Evolutionary conservation across 2,888 invertebrate species (phyloP).

Genomic region (Cephus pygmeus): DNA sequence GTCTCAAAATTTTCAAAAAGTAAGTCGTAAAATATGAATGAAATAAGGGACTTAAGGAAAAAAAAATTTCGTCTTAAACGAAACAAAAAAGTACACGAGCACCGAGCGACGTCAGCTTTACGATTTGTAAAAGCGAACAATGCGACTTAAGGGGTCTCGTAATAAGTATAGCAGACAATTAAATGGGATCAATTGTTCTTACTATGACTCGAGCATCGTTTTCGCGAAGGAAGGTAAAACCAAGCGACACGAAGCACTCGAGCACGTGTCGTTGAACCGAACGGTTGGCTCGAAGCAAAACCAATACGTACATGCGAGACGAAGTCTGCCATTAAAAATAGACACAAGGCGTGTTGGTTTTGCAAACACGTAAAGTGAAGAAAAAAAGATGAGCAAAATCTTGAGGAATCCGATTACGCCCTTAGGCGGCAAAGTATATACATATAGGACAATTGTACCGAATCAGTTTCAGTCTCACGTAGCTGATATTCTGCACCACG

Average conservation of each 20-base stretch:
- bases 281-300: background rate
- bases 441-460: slow-evolving; percentile 30
- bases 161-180: background rate
- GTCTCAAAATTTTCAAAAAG: background rate
- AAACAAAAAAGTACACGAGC: background rate
- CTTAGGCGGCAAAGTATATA: slow-evolving; percentile 19
- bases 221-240: background rate
- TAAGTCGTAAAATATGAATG: background rate
- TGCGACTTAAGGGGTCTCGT: background rate
- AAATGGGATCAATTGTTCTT: background rate
- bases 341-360: background rate
- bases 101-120: background rate
- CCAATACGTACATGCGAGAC: background rate
- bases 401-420: slow-evolving; percentile 39
- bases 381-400: slow-evolving; percentile 33
- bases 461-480: slow-evolving; percentile 50
- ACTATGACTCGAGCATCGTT: background rate
- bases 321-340: background rate
- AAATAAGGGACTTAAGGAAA: background rate
- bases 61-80: background rate
- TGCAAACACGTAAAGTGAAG: background rate
- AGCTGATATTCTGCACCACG: slow-evolving; percentile 38
- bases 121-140: background rate
- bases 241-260: background rate
- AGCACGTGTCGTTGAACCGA: background rate